These are phyloP conservation scores for Parasteatoda lunata DNA, from an alignment of 2,888 invertebrate species.

Conservation along the genomic window DNA sequence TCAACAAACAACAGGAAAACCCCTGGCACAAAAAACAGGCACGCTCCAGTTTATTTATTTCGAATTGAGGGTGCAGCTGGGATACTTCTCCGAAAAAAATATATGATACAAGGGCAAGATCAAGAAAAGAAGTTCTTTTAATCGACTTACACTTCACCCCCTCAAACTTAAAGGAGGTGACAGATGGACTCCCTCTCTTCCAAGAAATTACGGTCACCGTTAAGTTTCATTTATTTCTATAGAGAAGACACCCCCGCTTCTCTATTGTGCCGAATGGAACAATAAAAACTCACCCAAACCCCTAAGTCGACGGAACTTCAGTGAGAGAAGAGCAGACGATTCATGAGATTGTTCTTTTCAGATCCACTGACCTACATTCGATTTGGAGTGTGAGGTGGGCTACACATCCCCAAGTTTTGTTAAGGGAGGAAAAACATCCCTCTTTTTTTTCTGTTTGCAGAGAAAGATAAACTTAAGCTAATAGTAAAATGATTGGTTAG, in stretches of 20 bases:
- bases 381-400: slow-evolving; percentile 33
- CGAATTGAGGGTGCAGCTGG: slow-evolving; percentile 47
- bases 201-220: slow-evolving; percentile 55
- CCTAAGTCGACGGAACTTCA: slow-evolving; percentile 24
- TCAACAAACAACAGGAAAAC: slow-evolving; percentile 39
- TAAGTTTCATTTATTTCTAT: slow-evolving; percentile 50
- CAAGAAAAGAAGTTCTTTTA: slow-evolving; percentile 28
- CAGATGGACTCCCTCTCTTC: slow-evolving; percentile 25
- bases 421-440: slow-evolving; percentile 9
- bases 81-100: background rate
- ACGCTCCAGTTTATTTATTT: slow-evolving; percentile 52
- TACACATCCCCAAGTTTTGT: slow-evolving; percentile 36
- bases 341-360: slow-evolving; percentile 10
- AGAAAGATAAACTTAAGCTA: too few relatives aligned
- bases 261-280: slow-evolving; percentile 15
- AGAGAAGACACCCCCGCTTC: slow-evolving; percentile 50
- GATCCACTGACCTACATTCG: slow-evolving; percentile 61
- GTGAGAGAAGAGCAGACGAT: slow-evolving; percentile 32
- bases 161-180: background rate
- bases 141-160: slow-evolving; percentile 1
- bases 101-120: slow-evolving; percentile 30
- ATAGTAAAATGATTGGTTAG: too few relatives aligned
- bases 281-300: slow-evolving; percentile 11
- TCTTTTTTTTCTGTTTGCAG: background rate
- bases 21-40: slow-evolving; percentile 6